Evolutionary conservation across 2,888 invertebrate genomes (phyloP), one percentile per base, ranked within the genome.

Genomic region (Drosophila anomalata): DNA sequence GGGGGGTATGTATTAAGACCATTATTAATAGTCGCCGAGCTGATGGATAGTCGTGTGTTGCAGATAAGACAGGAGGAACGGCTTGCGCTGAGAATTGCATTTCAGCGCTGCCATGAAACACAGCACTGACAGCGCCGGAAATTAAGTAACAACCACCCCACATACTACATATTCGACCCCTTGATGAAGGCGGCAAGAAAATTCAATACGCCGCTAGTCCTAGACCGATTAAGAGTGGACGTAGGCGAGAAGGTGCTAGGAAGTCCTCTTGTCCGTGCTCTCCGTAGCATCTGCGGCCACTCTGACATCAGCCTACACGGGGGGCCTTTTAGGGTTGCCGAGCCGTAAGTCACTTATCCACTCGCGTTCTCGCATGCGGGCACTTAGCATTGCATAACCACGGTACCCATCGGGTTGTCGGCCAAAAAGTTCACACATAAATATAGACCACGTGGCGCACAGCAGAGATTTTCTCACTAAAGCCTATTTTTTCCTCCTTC

Each of bases 361-460:
- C 20, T 44, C 22, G 24, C 42, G 59, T 44, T 56, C n/a, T 36
- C n/a, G 14, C n/a, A n/a, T 31, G 44, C 57, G 33, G 68, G 57
- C 56, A 67, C 66, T 67, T 67, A 42, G 31, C 48, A 14, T 67
- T 67, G 56, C 68, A 67, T 67, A 67, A 67, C 69, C 67, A 29
- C 42, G 46, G 33, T 17, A 9, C 26, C 14, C 17, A 24, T 33
- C 20, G 53, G 14, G 42, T 22, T 8, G 11, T 11, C 33, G 46
- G 44, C 11, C 22, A 59, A 42, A 33, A 41, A 36, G 48, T n/a
- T 48, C 17, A 29, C 48, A 46, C 69, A 29, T 29, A 56, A 67
- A 66, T 33, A 36, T 7, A 22, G 17, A 26, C 47, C 54, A 61
- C 46, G 62, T 48, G 62, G 24, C 20, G 47, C 14, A 31, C 12